These are phyloP conservation scores for Papilio helenus DNA, from an alignment of 1,140 invertebrate species.

Conservation along the genomic window DNA sequence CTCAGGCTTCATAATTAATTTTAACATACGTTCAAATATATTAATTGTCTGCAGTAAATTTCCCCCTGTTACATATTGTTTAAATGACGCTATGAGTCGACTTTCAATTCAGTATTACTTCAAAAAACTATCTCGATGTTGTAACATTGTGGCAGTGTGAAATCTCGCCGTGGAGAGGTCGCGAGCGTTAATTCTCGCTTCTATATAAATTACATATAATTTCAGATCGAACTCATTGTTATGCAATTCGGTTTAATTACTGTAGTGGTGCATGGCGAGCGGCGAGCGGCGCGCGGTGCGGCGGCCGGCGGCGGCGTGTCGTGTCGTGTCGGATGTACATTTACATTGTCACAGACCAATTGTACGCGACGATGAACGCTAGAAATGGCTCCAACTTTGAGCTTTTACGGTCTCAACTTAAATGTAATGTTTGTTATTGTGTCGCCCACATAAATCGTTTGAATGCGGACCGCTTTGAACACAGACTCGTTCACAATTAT, in stretches of 20 bases:
- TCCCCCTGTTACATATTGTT: too few relatives aligned
- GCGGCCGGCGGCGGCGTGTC: too few relatives aligned
- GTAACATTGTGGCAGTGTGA: not conserved
- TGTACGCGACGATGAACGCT: not conserved
- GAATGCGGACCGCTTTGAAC: not conserved
- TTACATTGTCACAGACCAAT: not conserved
- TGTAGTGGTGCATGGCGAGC: not conserved
- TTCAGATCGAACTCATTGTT: constrained; percentile 8
- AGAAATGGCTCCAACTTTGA: not conserved
- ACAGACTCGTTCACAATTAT: not conserved
- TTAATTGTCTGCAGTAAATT: not conserved
- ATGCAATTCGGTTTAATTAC: constrained; percentile 17
- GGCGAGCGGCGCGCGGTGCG: not conserved
- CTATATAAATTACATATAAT: not conserved
- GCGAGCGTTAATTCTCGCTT: not conserved
- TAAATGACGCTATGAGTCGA: too few relatives aligned
- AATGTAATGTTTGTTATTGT: constrained; percentile 5
- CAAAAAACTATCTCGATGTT: not conserved
- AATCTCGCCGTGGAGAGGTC: not conserved
- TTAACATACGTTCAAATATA: not conserved
- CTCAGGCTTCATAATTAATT: not conserved
- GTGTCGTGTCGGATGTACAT: too few relatives aligned
- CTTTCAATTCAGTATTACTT: not conserved
- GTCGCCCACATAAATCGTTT: not conserved
- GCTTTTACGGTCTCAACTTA: not conserved